Evolutionary conservation across 2,888 invertebrate species (phyloP), one percentile per base, ranked within the genome.

Genomic region (Physocephala rufipes): DNA sequence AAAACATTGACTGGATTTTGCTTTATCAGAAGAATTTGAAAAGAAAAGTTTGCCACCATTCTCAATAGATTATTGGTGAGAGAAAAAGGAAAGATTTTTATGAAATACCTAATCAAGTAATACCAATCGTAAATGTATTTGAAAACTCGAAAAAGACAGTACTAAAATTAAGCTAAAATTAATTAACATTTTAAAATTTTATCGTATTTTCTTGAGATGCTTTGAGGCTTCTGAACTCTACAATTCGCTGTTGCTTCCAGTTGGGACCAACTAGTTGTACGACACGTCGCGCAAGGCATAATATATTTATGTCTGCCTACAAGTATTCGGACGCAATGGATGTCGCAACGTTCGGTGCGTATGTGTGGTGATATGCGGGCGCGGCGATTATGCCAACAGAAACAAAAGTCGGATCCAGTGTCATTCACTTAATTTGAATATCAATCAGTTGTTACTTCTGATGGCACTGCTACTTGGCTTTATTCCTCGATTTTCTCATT

Each of bases 341-440:
- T 58, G 28, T 12, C 26, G 47, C 67, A 58, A 67, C 47, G 45
- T 67, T 47, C 58, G 58, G 55, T 28, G 53, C 66, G 43, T 55
- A 67, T 67, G 58, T 45, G 58, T 43, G 28, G 47, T 13, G 36
- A 36, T 36, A 4, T 36, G 36, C 36, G 36, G 36, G 49, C 53
- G 53, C 21, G 13, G 7, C 45, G 58, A 59, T 67, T 58, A 67
- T 67, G 67, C 58, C 58, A 55, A 58, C 15, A 19, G n/a, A 45
- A 45, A 58, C 67, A 45, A 21, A 45, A 58, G 67, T 55, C 26
- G n/a, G n/a, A 21, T 26, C 73, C 71, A 69, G 74, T 74, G 76
- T 76, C 76, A 74, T 76, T 75, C 74, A 69, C 71, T 66, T 74
- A 73, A 76, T 76, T 76, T 76, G 74, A 76, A 76, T 76, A 76